Conservation (phyloP, 1,140 invertebrate species). For the Thalassaphorura encarpata region DNA sequence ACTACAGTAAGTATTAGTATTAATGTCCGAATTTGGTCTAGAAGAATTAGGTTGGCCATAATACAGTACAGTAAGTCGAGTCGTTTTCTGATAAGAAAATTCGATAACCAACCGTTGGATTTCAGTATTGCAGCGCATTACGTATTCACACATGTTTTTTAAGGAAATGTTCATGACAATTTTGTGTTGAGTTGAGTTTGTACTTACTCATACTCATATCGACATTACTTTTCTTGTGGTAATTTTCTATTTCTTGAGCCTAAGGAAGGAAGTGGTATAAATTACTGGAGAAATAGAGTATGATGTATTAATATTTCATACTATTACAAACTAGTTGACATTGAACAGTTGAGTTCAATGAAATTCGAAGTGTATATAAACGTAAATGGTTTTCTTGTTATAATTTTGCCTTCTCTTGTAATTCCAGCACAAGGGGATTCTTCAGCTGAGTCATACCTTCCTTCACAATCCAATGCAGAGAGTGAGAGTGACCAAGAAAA, state of each 20-base stretch:
- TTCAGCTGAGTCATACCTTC: constrained; percentile 20
- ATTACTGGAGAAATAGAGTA: too few relatives aligned
- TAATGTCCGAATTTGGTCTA: neutral
- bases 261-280: too few relatives aligned
- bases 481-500: neutral
- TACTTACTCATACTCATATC: too few relatives aligned
- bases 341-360: too few relatives aligned
- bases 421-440: constrained; percentile 15
- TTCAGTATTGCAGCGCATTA: too few relatives aligned
- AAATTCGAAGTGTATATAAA: too few relatives aligned
- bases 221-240: too few relatives aligned
- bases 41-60: neutral
- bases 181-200: too few relatives aligned
- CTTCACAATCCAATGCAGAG: constrained; percentile 1
- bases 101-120: too few relatives aligned
- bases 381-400: constrained; percentile 1
- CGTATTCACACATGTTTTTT: too few relatives aligned
- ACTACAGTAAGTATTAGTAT: neutral
- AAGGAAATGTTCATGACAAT: too few relatives aligned
- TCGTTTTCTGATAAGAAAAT: too few relatives aligned
- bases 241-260: neutral
- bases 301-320: neutral
- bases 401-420: neutral
- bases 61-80: neutral
- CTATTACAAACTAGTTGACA: neutral